Conservation (phyloP, 2,888 invertebrate genomes). For the Agrotis clavis region DNA sequence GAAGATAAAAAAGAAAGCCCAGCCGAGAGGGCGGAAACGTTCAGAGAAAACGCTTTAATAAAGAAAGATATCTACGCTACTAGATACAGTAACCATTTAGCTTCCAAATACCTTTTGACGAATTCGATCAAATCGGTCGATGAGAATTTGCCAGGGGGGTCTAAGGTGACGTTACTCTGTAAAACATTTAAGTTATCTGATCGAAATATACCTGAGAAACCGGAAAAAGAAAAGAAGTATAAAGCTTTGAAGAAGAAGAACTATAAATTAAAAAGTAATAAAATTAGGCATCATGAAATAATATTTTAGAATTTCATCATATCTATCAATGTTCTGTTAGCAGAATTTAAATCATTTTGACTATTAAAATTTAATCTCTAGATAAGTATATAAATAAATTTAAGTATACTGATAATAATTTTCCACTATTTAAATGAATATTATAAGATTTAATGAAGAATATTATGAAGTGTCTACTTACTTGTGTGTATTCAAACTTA, state of each 20-base stretch:
- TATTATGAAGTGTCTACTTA: no score
- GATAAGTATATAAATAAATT: neutral
- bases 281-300: slow-evolving; percentile 34
- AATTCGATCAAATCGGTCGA: slow-evolving; percentile 84
- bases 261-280: slow-evolving; percentile 43
- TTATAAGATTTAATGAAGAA: no score
- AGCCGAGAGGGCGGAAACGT: slow-evolving; percentile 51
- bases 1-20: slow-evolving; percentile 71
- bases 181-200: slow-evolving; percentile 85
- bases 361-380: neutral
- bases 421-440: neutral
- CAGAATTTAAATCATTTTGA: neutral
- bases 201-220: slow-evolving; percentile 68
- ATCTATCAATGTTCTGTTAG: neutral
- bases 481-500: neutral
- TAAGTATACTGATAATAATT: neutral
- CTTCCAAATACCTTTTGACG: slow-evolving; percentile 83
- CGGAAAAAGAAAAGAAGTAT: slow-evolving; percentile 46
- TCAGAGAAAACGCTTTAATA: slow-evolving; percentile 67
- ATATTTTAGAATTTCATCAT: slow-evolving; percentile 15
- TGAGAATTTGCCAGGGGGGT: slow-evolving; percentile 81
- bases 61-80: slow-evolving; percentile 77
- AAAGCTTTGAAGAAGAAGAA: slow-evolving; percentile 46
- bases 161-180: slow-evolving; percentile 87
- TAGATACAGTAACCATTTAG: slow-evolving; percentile 79